These are phyloP conservation scores for Drosophila funebris DNA, from an alignment of 1,140 invertebrate genomes.

Conservation along the genomic window DNA sequence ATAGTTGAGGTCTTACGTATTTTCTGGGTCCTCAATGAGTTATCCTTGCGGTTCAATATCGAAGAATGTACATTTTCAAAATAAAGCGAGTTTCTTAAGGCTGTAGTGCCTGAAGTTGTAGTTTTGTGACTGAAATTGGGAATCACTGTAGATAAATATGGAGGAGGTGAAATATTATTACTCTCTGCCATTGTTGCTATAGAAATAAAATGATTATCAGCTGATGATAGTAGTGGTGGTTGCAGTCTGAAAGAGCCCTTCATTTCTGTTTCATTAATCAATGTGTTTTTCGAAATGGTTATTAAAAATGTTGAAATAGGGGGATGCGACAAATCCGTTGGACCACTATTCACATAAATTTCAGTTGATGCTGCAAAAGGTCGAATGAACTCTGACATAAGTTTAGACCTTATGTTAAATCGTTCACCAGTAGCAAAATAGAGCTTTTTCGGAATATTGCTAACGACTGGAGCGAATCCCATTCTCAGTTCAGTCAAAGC, in stretches of 20 bases:
- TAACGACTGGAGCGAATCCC: not conserved
- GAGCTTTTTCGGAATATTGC: constrained; percentile 10
- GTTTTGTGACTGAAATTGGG: not conserved
- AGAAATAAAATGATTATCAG: not conserved
- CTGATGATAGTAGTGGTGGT: not conserved
- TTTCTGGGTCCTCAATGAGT: not conserved
- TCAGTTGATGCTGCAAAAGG: not conserved
- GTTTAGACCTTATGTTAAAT: constrained; percentile 14
- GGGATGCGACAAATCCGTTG: not conserved
- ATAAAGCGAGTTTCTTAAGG: not conserved
- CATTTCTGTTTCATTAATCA: not conserved
- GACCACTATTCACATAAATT: not conserved
- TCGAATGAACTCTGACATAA: not conserved
- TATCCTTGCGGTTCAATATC: not conserved
- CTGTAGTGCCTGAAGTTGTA: not conserved
- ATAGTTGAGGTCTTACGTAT: not conserved
- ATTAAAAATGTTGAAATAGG: not conserved
- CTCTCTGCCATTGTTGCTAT: not conserved
- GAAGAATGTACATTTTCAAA: not conserved
- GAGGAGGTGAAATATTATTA: not conserved
- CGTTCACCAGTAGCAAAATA: constrained; percentile 26
- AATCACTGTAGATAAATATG: not conserved
- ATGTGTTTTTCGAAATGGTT: not conserved
- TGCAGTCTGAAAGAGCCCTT: not conserved
- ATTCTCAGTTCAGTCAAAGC: not conserved